These are phyloP conservation scores for Holotrichia oblita DNA, from an alignment of 1,140 invertebrate species.

Conservation along the genomic window DNA sequence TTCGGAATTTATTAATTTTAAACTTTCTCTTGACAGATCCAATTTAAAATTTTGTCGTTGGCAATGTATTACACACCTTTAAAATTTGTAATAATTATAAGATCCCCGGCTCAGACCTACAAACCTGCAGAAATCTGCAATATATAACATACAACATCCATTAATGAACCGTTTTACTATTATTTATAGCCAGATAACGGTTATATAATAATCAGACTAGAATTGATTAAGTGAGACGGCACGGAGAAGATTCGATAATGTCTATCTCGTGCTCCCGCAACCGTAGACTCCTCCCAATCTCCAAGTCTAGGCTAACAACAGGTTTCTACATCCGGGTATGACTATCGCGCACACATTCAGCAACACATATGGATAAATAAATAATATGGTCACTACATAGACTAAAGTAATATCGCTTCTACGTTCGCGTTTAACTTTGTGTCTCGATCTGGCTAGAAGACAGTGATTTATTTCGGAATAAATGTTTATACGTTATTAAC, in stretches of 20 bases:
- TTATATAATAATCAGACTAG: slow-evolving; percentile 14
- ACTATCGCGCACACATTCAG: neutral
- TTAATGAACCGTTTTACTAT: slow-evolving; percentile 13
- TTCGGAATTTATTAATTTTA: too few species aligned
- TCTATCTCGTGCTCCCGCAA: neutral
- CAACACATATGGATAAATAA: too few species aligned
- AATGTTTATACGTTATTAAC: neutral
- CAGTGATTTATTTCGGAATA: slow-evolving; percentile 2
- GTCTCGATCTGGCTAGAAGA: neutral
- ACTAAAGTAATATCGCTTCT: too few species aligned
- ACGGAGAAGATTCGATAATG: neutral
- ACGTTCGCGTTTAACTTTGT: too few species aligned
- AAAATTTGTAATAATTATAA: too few species aligned
- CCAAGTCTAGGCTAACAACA: neutral
- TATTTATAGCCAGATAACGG: slow-evolving; percentile 12
- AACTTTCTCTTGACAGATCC: too few species aligned
- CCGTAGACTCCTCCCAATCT: neutral
- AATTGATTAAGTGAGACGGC: slow-evolving; percentile 9
- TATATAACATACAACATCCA: too few species aligned
- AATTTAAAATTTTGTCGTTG: too few species aligned
- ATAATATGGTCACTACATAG: too few species aligned
- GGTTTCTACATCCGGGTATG: slow-evolving; percentile 6
- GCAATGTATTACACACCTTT: too few species aligned
- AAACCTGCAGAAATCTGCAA: too few species aligned
- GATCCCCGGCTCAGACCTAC: too few species aligned